phyloP scores from a whole-genome alignment of 2,888 invertebrate species.

The Adela reaumurella region DNA sequence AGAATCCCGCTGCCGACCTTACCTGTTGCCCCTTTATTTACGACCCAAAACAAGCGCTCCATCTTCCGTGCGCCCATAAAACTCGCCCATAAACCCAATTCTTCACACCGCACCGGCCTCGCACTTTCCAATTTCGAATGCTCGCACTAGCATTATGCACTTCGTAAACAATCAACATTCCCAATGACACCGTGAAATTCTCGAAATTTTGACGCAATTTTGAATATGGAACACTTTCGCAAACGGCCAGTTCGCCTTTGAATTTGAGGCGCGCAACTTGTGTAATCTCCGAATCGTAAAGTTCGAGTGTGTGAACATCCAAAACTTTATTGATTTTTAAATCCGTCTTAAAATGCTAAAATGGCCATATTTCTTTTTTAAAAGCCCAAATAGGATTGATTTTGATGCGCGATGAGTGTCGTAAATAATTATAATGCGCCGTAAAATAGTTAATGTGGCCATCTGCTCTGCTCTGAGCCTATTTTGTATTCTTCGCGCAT shows the following conservation, averaged over 20 bases:
- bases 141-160: slow-evolving; percentile 33
- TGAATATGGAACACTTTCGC: background rate
- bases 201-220: background rate
- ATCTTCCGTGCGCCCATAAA: slow-evolving; percentile 46
- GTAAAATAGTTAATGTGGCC: background rate
- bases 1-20: slow-evolving; percentile 25
- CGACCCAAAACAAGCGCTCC: slow-evolving; percentile 56
- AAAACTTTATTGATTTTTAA: background rate
- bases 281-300: background rate
- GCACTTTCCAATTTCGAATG: slow-evolving; percentile 31
- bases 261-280: background rate
- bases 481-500: background rate
- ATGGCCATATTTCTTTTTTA: background rate
- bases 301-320: background rate
- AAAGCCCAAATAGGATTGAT: background rate
- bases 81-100: slow-evolving; percentile 48
- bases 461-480: background rate
- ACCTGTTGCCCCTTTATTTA: slow-evolving; percentile 54
- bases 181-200: background rate
- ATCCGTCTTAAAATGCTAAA: background rate
- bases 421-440: background rate
- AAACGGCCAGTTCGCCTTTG: background rate
- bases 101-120: slow-evolving; percentile 28
- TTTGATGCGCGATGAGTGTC: background rate
- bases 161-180: background rate